A percentile compares a stretch with the other conserved stretches of the same genome.
Evolutionary conservation across 2,888 invertebrate species (phyloP).

Genomic region (Epirrita christyi): DNA sequence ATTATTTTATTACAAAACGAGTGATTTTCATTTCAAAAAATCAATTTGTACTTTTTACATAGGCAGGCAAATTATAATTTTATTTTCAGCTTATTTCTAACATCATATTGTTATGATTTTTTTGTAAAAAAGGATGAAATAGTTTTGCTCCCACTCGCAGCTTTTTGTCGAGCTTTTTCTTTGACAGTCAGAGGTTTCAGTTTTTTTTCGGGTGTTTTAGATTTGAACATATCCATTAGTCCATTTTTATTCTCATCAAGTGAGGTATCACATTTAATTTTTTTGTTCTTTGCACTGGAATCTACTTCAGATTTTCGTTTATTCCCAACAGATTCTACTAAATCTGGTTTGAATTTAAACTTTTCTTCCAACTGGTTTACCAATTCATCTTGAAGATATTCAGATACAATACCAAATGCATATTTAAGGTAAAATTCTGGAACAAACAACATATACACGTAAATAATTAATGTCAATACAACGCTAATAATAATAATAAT

Average conservation of each 20-base stretch:
- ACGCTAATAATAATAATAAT: no score
- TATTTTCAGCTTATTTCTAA: background rate
- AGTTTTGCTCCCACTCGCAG: conserved; percentile 91
- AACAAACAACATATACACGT: conserved; percentile 42
- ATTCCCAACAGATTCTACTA: conserved; percentile 73
- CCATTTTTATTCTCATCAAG: conserved; percentile 56
- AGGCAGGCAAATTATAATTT: no score
- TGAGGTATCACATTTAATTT: conserved; percentile 63
- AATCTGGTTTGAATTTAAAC: conserved; percentile 87
- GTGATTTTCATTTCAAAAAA: no score
- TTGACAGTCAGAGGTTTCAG: conserved; percentile 86
- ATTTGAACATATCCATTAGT: conserved; percentile 57
- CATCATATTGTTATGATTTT: conserved; percentile 9
- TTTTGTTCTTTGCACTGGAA: conserved; percentile 64
- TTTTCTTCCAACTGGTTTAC: conserved; percentile 86
- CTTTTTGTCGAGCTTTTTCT: conserved; percentile 90
- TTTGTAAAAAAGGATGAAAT: conserved; percentile 83
- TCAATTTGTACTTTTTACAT: no score
- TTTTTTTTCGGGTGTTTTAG: conserved; percentile 68
- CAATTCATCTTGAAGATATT: conserved; percentile 90
- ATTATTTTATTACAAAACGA: no score
- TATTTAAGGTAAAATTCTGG: conserved; percentile 88
- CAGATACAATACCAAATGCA: conserved; percentile 91
- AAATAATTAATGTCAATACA: no score
- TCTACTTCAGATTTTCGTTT: conserved; percentile 83